Base-by-base conservation (phyloP, 2,888 invertebrate species). In the Tolmerus cingulatus region DNA sequence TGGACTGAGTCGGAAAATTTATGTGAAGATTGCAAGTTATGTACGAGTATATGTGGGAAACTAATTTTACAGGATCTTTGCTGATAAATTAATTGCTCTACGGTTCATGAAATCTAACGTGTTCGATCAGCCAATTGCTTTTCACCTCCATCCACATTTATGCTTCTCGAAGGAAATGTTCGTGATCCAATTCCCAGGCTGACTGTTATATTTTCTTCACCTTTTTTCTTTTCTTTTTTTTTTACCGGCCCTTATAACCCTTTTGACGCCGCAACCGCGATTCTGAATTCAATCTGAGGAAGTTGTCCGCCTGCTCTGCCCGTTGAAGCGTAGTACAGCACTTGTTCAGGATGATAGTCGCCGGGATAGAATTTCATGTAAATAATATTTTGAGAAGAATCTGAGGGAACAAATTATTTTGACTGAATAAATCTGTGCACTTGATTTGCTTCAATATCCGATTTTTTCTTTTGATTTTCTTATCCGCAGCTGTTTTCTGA, bases 381-480 rank as follows among this genome's bases (percentile, higher is more conserved):
- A 84, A 84, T 84, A 84, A 84, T 84, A 84, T 74, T 84, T 66
- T 66, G 23, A 74, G 34, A 27, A 37, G n/a, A 81, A 51, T 81
- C 81, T 51, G 81, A 51, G 81, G 81, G 81, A 81, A 81, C 51
- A 55, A 81, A 81, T 81, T 81, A 84, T 84, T 74, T 66, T 84
- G 84, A 84, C 37, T 34, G 74, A 46, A 84, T 84, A 74, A 57
- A 84, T 81, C 74, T 66, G 57, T 84, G 84, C 84, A 84, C 84
- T 84, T 84, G 84, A 84, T 84, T 84, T 84, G 84, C 84, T 84
- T 84, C 84, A 84, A 66, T 74, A 84, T 81, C 81, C 81, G 81
- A 81, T 81, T 30, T 76, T 74, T 37, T 19, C 16, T 46, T 46
- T n/a, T 19, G 55, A 55, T 55, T 55, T 78, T 78, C 78, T 78